A percentile compares a stretch with the other conserved stretches of the same genome.
phyloP scores from a whole-genome alignment of 2,888 invertebrate genomes.

The Gastrophysa polygoni region DNA sequence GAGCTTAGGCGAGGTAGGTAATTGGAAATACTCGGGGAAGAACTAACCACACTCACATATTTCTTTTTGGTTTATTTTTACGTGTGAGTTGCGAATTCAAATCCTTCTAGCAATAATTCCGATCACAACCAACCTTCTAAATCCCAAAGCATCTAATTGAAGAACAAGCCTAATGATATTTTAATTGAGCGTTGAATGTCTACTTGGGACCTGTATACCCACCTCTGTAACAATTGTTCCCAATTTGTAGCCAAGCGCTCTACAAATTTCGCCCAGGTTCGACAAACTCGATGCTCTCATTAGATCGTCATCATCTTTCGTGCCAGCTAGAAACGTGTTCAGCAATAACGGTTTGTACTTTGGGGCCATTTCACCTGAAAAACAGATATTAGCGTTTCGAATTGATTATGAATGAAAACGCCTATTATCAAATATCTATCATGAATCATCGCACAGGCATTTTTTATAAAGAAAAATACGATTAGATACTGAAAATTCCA shows the following conservation, averaged over 20 bases:
- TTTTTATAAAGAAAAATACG: no score
- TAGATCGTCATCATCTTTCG: slow-evolving; percentile 72
- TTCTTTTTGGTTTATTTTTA: no score
- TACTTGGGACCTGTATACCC: slow-evolving; percentile 48
- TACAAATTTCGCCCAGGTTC: slow-evolving; percentile 81
- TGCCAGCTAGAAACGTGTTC: slow-evolving; percentile 72
- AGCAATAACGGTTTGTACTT: slow-evolving; percentile 72
- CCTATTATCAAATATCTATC: no score
- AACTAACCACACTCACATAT: no score
- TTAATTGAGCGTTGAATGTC: not conserved
- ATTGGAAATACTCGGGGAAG: no score
- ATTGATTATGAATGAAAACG: no score
- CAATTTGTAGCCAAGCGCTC: slow-evolving; percentile 74
- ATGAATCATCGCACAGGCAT: no score
- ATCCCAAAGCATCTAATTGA: not conserved
- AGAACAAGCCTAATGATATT: not conserved
- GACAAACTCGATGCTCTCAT: slow-evolving; percentile 83
- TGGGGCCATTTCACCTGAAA: slow-evolving; percentile 73
- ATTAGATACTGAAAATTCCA: no score
- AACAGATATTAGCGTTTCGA: no score
- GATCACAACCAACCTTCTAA: not conserved
- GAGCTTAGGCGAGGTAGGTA: no score
- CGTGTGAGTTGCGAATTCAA: no score
- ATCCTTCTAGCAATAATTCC: not conserved
- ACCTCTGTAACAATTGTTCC: slow-evolving; percentile 77